Base-by-base conservation (phyloP, 2,888 invertebrate genomes). In the Tineola bisselliella region DNA sequence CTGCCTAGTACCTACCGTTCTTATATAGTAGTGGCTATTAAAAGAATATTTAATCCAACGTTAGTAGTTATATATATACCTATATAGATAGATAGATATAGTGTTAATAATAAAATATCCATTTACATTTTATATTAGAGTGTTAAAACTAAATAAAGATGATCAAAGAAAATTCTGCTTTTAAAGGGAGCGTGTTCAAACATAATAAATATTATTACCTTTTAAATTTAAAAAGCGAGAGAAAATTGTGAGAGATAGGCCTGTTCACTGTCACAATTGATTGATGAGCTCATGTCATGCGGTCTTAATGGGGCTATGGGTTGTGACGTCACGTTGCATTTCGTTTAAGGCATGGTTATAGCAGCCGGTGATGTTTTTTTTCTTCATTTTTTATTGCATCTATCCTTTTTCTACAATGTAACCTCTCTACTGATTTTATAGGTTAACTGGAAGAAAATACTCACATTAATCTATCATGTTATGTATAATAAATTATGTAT, bases 261-360 rank as follows among this genome's bases (percentile, higher is more conserved):
- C 58, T 58, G 58, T 30, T 33, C 58, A 58, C 5, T 58, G 58
- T 58, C 31, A 58, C 33, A n/a, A 17, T 58, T 80, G 82, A 82
- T 81, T 78, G 80, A 82, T 81, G 75, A 68, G 62, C 63, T 62
- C 63, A 67, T 76, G 75, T 70, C 76, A 74, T 76, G 74, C 71
- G 69, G 33, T 33, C 8, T 10, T 58, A 58, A 58, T 58, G n/a
- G n/a, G n/a, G n/a, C n/a, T n/a, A n/a, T n/a, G 58, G 58, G 33
- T 15, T 18, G 33, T 33, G 58, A 33, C 58, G 58, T 58, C 58
- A 58, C n/a, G 33, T 58, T 33, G 31, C 58, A 33, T 19, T 33
- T 10, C 58, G 33, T 33, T 58, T 33, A 58, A 52, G 17, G 15
- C n/a, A 44, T 11, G n/a, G 44, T 12, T 13, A 10, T 15, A 13